phyloP scores from a whole-genome alignment of 2,113 vertebrate genomes.

The Rattus rattus region DNA sequence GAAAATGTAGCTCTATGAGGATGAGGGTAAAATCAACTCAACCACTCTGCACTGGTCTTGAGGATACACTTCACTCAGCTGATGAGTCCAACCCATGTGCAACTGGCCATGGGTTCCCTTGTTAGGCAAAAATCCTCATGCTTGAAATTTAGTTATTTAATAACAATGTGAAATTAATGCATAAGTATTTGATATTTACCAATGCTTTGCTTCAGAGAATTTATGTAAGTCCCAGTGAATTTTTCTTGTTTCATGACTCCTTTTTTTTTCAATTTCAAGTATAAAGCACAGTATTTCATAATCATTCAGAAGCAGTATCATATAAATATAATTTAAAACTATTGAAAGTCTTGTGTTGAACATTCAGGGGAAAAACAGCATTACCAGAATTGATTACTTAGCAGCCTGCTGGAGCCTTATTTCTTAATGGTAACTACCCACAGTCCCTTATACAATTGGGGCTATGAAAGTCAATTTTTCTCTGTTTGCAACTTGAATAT shows the following conservation, averaged over 20 bases:
- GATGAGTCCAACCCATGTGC: not conserved
- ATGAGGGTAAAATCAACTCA: not conserved
- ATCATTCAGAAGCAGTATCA: not conserved
- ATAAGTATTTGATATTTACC: not conserved
- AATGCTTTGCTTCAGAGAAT: not conserved
- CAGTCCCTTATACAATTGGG: not conserved
- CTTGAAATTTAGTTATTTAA: not conserved
- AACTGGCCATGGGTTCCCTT: not conserved
- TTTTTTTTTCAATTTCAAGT: not conserved
- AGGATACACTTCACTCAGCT: rapidly evolving
- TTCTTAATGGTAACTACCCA: not conserved
- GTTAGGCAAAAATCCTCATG: not conserved
- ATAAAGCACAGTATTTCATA: not conserved
- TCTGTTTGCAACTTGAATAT: not conserved
- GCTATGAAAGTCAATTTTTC: not conserved
- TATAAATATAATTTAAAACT: not conserved
- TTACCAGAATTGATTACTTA: not conserved
- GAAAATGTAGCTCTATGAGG: rapidly evolving
- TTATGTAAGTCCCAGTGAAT: not conserved
- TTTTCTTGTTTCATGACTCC: not conserved
- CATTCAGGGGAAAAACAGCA: not conserved
- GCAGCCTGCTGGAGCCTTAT: not conserved
- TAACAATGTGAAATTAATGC: not conserved
- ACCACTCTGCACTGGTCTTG: not conserved
- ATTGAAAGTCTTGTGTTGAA: not conserved